Evolutionary conservation across 2,797 vertebrate species (phyloP), one percentile per base, ranked within the genome.

Genomic region (Ceryle rudis): DNA sequence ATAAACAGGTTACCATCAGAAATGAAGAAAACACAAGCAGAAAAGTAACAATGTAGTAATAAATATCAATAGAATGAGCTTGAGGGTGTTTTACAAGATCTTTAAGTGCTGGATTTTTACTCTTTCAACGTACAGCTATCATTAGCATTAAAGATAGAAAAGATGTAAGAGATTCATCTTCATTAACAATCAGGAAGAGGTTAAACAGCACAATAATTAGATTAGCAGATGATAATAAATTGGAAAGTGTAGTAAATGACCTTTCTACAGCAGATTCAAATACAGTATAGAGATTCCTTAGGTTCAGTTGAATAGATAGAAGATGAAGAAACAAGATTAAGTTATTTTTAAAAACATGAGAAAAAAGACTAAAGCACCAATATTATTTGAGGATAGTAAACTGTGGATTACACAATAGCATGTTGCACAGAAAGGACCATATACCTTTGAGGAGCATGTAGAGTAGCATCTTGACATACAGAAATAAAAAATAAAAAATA

Each of bases 211-310:
- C n/a, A 88, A 73, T 87, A 96, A 95, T 96, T 95, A 94, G 94
- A 96, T 93, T 97, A 96, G 37, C 21, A 75, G 65, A 79, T 66
- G 15, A 86, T 93, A 95, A 95, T 94, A 93, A 93, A 95, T 90
- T 90, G 31, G 28, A 12, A 94, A 91, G 42, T 81, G 42, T 79
- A 82, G 29, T 49, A 69, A 95, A 71, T 86, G 41, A 82, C 55
- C 72, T 94, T 93, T 81, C 54, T 47, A 64, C 7, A 71, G 22
- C 25, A 94, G 95, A 88, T 52, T 11, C 39, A 91, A 17, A 70
- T 61, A 7, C 22, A 64, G 15, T 35, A 65, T 5, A 65, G 16
- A 66, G 82, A 65, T 69, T 85, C 35, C 42, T 73, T 37, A 31
- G 9, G 10, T 66, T 95, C 64, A 81, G 52, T 22, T 84, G 64